phyloP scores from a whole-genome alignment of 2,797 vertebrate genomes.

The Coluber constrictor region DNA sequence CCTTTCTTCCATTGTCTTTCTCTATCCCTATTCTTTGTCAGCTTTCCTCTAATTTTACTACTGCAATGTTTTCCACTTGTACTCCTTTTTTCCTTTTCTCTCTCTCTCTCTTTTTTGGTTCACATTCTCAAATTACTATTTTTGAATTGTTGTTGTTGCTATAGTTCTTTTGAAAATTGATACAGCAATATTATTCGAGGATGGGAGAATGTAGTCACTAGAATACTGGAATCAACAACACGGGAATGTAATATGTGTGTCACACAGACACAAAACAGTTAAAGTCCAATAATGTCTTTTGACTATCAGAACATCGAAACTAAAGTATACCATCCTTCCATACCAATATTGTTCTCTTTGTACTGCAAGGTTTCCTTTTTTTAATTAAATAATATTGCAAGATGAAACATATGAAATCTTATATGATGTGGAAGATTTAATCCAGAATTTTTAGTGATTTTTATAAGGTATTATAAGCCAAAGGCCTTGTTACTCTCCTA shows the following conservation, averaged over 20 bases:
- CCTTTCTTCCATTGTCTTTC: neutral
- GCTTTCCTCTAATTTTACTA: neutral
- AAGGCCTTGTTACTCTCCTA: neutral
- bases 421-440: neutral
- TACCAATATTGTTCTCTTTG: neutral
- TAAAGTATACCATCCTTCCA: neutral
- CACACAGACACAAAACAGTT: neutral
- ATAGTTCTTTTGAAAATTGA: neutral
- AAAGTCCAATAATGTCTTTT: neutral
- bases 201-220: neutral
- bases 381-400: conserved; percentile 32
- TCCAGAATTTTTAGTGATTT: neutral
- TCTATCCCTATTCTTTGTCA: neutral
- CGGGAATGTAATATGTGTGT: neutral
- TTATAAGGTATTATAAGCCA: neutral
- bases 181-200: neutral
- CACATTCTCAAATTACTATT: neutral
- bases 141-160: neutral
- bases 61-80: neutral
- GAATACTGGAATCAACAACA: neutral
- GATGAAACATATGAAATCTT: conserved; percentile 35
- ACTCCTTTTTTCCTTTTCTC: neutral
- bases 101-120: neutral
- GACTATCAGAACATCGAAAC: neutral
- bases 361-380: neutral